A percentile compares a stretch with the other conserved stretches of the same genome.
Evolutionary conservation across 2,888 invertebrate species (phyloP).

Genomic region (Acronicta alni): DNA sequence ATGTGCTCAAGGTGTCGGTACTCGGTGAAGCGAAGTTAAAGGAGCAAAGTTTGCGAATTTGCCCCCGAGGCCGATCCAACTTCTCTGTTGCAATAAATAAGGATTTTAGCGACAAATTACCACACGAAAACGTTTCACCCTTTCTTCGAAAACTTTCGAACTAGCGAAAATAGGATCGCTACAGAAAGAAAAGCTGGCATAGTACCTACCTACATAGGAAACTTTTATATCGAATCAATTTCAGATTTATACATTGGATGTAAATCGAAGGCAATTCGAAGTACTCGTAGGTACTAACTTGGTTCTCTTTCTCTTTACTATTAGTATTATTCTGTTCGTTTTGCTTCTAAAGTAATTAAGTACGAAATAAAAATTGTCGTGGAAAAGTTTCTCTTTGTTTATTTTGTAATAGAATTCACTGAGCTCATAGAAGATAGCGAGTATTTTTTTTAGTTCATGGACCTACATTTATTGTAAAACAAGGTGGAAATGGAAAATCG

Average conservation of each 20-base stretch:
- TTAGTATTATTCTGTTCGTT: conserved; percentile 16
- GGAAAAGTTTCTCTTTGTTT: conserved; percentile 15
- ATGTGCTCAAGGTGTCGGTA: conserved; percentile 86
- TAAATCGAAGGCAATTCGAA: conserved; percentile 17
- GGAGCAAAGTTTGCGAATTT: conserved; percentile 85
- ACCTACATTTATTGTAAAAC: not conserved
- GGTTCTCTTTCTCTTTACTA: conserved; percentile 12
- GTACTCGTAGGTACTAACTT: conserved; percentile 11
- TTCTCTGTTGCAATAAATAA: conserved; percentile 88
- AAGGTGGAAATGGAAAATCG: conserved; percentile 10
- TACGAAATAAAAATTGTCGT: conserved; percentile 18
- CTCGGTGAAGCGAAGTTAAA: conserved; percentile 86
- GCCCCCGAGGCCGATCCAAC: conserved; percentile 86
- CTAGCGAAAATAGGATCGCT: conserved; percentile 76
- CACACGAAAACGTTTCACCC: conserved; percentile 85
- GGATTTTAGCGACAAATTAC: conserved; percentile 89
- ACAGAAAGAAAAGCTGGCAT: conserved; percentile 46
- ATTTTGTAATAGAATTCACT: conserved; percentile 31
- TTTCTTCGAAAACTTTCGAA: conserved; percentile 79
- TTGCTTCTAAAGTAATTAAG: conserved; percentile 37
- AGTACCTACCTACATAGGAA: conserved; percentile 16
- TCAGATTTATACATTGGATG: conserved; percentile 15
- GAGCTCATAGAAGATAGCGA: conserved; percentile 7
- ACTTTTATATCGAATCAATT: conserved; percentile 50
- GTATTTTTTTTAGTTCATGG: conserved; percentile 27